These are phyloP conservation scores for Drosophila repletoides DNA, from an alignment of 1,140 invertebrate species.

Conservation along the genomic window DNA sequence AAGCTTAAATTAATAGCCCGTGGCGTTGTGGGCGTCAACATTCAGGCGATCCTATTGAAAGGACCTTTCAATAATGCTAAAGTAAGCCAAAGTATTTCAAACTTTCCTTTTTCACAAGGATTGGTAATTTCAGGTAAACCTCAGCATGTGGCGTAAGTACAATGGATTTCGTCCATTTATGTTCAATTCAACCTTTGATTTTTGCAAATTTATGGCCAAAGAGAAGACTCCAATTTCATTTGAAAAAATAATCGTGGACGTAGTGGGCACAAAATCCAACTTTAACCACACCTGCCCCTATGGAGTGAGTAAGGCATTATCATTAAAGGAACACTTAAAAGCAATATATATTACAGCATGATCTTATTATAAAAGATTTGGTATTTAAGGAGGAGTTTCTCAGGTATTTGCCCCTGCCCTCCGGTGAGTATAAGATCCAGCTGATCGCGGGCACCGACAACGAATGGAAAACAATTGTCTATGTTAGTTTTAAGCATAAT, in stretches of 20 bases:
- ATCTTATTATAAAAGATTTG: constrained; percentile 4
- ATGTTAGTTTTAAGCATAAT: background rate
- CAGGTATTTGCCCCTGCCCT: constrained; percentile 5
- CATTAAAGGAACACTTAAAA: background rate
- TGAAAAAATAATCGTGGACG: background rate
- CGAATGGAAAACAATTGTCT: constrained; percentile 24
- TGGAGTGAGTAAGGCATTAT: background rate
- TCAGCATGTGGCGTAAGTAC: constrained; percentile 19
- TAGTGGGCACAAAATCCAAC: background rate
- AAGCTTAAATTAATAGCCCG: constrained; percentile 14
- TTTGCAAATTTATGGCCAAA: constrained; percentile 23
- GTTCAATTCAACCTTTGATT: constrained; percentile 25
- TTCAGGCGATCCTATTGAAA: constrained; percentile 20
- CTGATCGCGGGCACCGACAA: constrained; percentile 21
- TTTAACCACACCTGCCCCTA: constrained; percentile 17
- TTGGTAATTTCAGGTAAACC: constrained; percentile 28
- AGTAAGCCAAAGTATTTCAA: too few relatives aligned
- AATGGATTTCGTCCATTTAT: constrained; percentile 37
- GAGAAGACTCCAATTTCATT: background rate
- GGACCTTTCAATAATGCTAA: constrained; percentile 17
- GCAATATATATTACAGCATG: background rate
- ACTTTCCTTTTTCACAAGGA: too few relatives aligned
- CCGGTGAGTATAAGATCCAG: constrained; percentile 42
- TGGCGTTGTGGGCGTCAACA: constrained; percentile 1
- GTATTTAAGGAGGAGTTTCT: constrained; percentile 11